Percentiles rank a stretch among this genome's conserved stretches.
These are phyloP conservation scores for Ecliptopera silaceata DNA, from an alignment of 2,888 invertebrate species.

Conservation along the genomic window DNA sequence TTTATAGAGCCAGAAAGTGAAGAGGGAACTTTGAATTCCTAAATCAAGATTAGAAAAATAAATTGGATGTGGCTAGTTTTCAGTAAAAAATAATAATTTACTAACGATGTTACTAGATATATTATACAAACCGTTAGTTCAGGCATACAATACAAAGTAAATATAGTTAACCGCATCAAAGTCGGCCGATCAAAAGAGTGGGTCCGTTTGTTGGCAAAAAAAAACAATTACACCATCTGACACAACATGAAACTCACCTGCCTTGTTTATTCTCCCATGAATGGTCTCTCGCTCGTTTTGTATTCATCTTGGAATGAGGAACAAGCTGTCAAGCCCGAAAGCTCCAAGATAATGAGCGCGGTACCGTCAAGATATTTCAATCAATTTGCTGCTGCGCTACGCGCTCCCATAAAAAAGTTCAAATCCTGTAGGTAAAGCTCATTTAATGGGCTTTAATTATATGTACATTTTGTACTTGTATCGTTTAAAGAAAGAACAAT, in stretches of 20 bases:
- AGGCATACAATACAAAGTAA: too few species aligned
- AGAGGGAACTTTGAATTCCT: too few species aligned
- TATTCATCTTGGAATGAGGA: constrained; percentile 17
- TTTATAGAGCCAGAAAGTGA: too few species aligned
- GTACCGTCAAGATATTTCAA: constrained; percentile 16
- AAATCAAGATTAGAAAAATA: too few species aligned
- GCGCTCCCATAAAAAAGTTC: too few species aligned
- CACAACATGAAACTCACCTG: background rate
- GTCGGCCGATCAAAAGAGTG: background rate
- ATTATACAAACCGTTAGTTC: too few species aligned
- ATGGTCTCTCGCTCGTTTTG: constrained; percentile 4
- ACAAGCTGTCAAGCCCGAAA: constrained; percentile 11
- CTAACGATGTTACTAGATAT: too few species aligned
- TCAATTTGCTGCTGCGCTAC: constrained; percentile 11
- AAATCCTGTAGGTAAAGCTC: background rate
- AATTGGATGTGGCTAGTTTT: too few species aligned
- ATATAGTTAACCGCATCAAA: background rate
- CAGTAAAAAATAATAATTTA: too few species aligned
- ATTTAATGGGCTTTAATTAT: constrained; percentile 7
- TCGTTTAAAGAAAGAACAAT: too few species aligned
- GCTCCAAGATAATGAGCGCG: constrained; percentile 16
- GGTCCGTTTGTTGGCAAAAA: background rate
- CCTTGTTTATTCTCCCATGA: constrained; percentile 3
- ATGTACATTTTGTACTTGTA: too few species aligned
- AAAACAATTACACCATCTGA: background rate